Conservation (phyloP, 2,888 invertebrate species). For the Orthonychiurus folsomi region DNA sequence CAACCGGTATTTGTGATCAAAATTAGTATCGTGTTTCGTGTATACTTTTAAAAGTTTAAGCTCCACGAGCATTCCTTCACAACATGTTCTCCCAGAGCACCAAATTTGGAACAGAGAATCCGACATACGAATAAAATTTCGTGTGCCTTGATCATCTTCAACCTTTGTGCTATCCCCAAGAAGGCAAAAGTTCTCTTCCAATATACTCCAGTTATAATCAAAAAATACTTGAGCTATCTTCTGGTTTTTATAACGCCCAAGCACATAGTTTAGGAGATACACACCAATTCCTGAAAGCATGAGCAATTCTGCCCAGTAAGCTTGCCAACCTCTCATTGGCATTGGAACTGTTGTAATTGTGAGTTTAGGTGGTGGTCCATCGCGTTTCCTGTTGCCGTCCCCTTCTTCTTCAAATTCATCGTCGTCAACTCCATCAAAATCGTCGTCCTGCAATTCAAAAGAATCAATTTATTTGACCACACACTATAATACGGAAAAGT, state of each 20-base stretch:
- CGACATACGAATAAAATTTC: slow-evolving; percentile 36
- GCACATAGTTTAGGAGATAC: slow-evolving; percentile 37
- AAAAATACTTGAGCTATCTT: slow-evolving; percentile 39
- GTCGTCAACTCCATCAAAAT: slow-evolving; percentile 38
- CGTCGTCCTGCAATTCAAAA: slow-evolving; percentile 29
- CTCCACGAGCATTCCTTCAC: slow-evolving; percentile 94
- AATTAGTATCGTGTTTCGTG: too few relatives aligned
- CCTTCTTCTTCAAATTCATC: slow-evolving; percentile 29
- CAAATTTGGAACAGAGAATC: slow-evolving; percentile 39
- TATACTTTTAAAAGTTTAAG: slow-evolving; percentile 77
- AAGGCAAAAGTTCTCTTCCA: slow-evolving; percentile 37
- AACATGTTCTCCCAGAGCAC: slow-evolving; percentile 68
- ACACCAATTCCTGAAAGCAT: slow-evolving; percentile 35
- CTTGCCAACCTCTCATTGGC: slow-evolving; percentile 39
- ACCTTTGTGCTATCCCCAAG: slow-evolving; percentile 34
- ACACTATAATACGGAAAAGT: neutral
- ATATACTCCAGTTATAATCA: slow-evolving; percentile 37
- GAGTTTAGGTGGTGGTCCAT: slow-evolving; percentile 32
- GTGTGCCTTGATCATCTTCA: slow-evolving; percentile 37
- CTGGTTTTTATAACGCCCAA: slow-evolving; percentile 39
- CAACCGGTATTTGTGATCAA: neutral
- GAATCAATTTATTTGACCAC: too few relatives aligned
- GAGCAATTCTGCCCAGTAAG: slow-evolving; percentile 37
- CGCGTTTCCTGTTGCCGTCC: slow-evolving; percentile 10
- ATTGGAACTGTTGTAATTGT: slow-evolving; percentile 39